phyloP scores from a whole-genome alignment of 2,888 invertebrate genomes.

The Sepiola atlantica region DNA sequence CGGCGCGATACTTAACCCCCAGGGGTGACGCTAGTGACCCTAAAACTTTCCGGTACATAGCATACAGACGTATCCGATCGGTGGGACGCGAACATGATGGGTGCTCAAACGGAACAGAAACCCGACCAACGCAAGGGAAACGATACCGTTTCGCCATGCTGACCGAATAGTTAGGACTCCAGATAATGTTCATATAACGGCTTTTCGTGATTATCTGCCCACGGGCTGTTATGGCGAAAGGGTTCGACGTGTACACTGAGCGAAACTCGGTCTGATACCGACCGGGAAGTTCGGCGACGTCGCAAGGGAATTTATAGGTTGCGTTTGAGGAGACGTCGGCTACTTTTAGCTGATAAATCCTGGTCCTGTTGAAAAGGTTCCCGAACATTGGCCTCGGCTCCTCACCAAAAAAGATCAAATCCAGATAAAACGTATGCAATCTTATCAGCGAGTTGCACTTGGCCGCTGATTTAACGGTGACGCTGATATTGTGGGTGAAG shows the following conservation, averaged over 20 bases:
- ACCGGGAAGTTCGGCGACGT: constrained; percentile 65
- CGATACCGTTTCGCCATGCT: constrained; percentile 57
- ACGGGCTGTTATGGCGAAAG: not conserved
- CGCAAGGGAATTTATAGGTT: constrained; percentile 58
- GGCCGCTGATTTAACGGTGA: constrained; percentile 59
- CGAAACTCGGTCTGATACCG: constrained; percentile 62
- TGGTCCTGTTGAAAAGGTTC: constrained; percentile 51
- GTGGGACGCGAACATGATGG: constrained; percentile 62
- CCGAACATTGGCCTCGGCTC: constrained; percentile 37
- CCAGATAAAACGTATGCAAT: constrained; percentile 58
- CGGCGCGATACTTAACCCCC: constrained; percentile 59
- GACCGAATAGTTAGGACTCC: constrained; percentile 62
- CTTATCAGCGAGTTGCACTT: constrained; percentile 61
- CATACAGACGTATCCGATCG: constrained; percentile 64
- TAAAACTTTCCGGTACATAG: constrained; percentile 55
- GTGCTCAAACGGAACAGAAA: constrained; percentile 60
- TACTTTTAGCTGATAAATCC: constrained; percentile 50
- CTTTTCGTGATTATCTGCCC: constrained; percentile 51
- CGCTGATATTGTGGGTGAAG: constrained; percentile 60
- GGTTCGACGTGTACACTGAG: constrained; percentile 55
- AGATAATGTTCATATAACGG: constrained; percentile 62
- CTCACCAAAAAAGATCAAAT: constrained; percentile 52
- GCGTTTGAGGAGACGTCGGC: constrained; percentile 48
- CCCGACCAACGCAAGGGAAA: constrained; percentile 62
- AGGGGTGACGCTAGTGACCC: constrained; percentile 66